Evolutionary conservation across 1,140 invertebrate genomes (phyloP).

Genomic region (Drosophila athabasca): DNA sequence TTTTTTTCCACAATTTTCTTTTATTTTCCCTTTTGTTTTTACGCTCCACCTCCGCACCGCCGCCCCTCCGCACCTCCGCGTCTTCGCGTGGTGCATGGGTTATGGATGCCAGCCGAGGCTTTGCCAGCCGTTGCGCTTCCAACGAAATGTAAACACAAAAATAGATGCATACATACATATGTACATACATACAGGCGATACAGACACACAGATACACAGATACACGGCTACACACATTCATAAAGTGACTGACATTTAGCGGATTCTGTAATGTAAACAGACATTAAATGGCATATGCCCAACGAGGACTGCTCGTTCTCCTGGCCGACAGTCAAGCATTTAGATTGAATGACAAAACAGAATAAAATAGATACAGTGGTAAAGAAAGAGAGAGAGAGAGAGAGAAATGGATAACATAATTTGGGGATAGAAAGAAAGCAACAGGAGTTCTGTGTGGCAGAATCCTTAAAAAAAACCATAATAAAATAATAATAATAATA

Average conservation of each 20-base stretch:
- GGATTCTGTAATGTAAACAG: constrained; percentile 56
- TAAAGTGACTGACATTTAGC: constrained; percentile 13
- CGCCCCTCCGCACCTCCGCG: neutral
- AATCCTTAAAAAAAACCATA: too few relatives aligned
- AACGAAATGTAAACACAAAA: constrained; percentile 42
- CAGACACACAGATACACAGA: too few relatives aligned
- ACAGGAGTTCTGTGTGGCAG: too few relatives aligned
- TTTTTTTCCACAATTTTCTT: constrained; percentile 3
- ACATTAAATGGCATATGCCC: constrained; percentile 36
- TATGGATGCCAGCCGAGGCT: neutral
- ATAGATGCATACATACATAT: neutral
- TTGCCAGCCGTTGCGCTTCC: constrained; percentile 7
- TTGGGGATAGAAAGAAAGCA: too few relatives aligned
- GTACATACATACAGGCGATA: neutral
- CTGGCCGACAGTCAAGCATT: too few relatives aligned
- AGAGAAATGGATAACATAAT: too few relatives aligned
- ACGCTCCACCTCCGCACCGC: too few relatives aligned
- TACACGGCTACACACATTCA: too few relatives aligned
- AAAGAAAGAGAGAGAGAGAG: too few relatives aligned
- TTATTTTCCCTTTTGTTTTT: constrained; percentile 4
- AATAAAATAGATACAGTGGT: too few relatives aligned
- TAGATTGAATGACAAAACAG: too few relatives aligned
- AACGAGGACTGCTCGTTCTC: neutral
- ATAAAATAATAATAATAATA: too few relatives aligned
- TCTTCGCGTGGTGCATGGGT: neutral